phyloP scores from a whole-genome alignment of 1,140 invertebrate species.

The Neodiprion virginianus region DNA sequence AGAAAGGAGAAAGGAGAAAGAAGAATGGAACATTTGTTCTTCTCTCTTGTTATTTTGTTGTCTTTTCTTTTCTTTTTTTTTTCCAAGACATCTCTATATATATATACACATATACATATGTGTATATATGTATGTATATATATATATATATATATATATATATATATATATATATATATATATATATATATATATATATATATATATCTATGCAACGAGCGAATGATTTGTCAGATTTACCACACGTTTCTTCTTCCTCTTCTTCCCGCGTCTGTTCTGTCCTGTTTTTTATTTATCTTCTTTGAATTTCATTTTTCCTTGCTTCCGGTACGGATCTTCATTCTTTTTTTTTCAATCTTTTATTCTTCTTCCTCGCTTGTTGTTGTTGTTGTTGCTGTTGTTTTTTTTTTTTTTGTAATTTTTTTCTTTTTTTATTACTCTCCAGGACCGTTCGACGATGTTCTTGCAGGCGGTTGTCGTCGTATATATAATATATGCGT shows the following conservation, averaged over 20 bases:
- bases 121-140: background rate
- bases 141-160: too few relatives aligned
- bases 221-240: background rate
- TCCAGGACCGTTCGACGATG: slow-evolving; percentile 1
- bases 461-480: slow-evolving; percentile 9
- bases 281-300: background rate
- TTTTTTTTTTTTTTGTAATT: slow-evolving; percentile 7
- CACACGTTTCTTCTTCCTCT: background rate
- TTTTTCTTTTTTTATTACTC: slow-evolving; percentile 11
- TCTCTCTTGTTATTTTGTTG: slow-evolving; percentile 18
- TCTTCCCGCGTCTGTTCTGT: too few relatives aligned
- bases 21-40: background rate
- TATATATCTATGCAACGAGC: background rate
- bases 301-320: background rate
- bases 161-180: background rate
- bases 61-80: background rate
- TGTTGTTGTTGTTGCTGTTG: slow-evolving; percentile 5
- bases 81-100: background rate
- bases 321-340: slow-evolving; percentile 12
- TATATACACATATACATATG: too few relatives aligned
- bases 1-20: too few relatives aligned
- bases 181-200: background rate
- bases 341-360: slow-evolving; percentile 28
- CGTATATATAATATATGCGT: slow-evolving; percentile 14
- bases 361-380: slow-evolving; percentile 26